Conservation (phyloP, 2,888 invertebrate genomes). For the Mycogona germanica region DNA sequence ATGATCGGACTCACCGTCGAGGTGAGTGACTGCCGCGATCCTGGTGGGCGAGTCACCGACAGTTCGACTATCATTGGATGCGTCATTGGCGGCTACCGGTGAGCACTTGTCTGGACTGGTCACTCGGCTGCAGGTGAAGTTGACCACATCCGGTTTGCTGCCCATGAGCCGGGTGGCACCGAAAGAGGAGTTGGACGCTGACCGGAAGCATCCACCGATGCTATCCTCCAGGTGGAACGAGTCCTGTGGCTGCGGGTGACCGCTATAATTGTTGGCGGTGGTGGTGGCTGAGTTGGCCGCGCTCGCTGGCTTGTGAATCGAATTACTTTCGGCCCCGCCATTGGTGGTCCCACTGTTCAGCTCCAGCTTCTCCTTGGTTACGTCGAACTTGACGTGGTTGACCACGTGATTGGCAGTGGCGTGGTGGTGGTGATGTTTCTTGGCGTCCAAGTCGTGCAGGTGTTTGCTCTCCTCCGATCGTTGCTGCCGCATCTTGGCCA, state of each 20-base stretch:
- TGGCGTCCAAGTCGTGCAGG: constrained; percentile 2
- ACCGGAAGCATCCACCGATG: neutral
- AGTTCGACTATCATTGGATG: neutral
- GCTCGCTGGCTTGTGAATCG: constrained; percentile 2
- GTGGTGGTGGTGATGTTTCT: neutral
- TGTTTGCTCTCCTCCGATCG: constrained; percentile 14
- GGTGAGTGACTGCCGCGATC: neutral
- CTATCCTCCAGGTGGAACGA: constrained; percentile 7
- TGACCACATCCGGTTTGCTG: constrained; percentile 18
- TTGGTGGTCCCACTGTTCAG: neutral
- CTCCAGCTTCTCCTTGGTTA: constrained; percentile 9
- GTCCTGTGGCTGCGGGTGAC: neutral
- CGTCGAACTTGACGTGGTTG: constrained; percentile 15
- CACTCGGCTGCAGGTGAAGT: constrained; percentile 11
- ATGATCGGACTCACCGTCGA: neutral
- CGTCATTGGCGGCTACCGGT: too few species aligned
- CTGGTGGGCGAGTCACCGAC: neutral
- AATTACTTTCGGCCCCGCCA: neutral
- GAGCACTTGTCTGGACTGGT: neutral
- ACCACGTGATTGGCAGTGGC: too few species aligned
- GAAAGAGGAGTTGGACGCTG: too few species aligned
- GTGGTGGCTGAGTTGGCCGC: neutral
- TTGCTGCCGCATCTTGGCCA: constrained; percentile 10
- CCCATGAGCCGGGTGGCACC: neutral
- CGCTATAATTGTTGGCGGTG: constrained; percentile 3